A percentile compares a stretch with the other conserved stretches of the same genome.
These are phyloP conservation scores for Temnothorax unifasciatus DNA, from an alignment of 2,888 invertebrate species.

Conservation along the genomic window DNA sequence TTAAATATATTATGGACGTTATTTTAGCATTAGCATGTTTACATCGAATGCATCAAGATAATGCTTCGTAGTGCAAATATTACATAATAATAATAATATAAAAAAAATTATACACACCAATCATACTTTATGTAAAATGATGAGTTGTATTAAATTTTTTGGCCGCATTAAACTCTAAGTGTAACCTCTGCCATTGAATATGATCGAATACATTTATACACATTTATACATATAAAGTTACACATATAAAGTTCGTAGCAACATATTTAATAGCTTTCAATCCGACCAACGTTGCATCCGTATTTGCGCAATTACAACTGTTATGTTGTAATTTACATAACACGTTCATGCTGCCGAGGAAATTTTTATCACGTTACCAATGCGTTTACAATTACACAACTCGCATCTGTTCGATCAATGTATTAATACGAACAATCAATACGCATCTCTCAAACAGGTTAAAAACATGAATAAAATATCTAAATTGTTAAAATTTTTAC, in stretches of 20 bases:
- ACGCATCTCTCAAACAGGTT: neutral
- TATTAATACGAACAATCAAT: constrained; percentile 28
- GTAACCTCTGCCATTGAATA: constrained; percentile 15
- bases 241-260: neutral
- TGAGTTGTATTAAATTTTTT: constrained; percentile 4
- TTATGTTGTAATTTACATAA: constrained; percentile 25
- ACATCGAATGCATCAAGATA: neutral
- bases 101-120: constrained; percentile 6
- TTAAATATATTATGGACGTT: neutral
- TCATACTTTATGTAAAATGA: neutral
- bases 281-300: constrained; percentile 11
- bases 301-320: constrained; percentile 37
- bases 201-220: constrained; percentile 33
- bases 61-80: neutral
- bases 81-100: neutral
- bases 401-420: neutral
- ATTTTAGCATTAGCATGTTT: neutral
- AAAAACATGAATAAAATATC: constrained; percentile 3
- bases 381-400: neutral
- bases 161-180: neutral
- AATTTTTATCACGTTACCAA: constrained; percentile 13
- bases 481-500: neutral
- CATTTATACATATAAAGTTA: no score
- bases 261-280: constrained; percentile 29
- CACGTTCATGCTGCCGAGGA: neutral